Base-by-base conservation (phyloP, 1,140 invertebrate genomes). In the Bombus superbus region DNA sequence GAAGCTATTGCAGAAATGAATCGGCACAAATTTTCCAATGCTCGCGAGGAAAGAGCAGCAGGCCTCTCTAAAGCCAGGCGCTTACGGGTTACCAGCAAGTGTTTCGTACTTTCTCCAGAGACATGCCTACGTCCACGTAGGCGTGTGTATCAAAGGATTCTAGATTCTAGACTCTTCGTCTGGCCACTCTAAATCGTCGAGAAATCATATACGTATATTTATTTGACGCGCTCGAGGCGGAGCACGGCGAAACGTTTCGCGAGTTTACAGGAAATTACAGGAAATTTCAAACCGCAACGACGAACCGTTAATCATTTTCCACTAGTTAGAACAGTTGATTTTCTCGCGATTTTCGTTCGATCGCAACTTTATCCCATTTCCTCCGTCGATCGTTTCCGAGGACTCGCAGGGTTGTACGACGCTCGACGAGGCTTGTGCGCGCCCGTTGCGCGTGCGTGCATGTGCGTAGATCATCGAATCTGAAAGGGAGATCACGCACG, bases 101-200 rank as follows among this genome's bases (percentile, higher is more conserved):
- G 79, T 68, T 62, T 71, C 71, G 25, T 11, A 89, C 90, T 91
- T 91, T 91, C 90, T 91, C 90, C 90, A 22, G 72, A 64, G 76
- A 83, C 90, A 85, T 77, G 83, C 72, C 75, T 77, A 25, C 13
- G 53, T 85, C 40, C 81, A 89, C 81, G 84, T 89, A 91, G 85
- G 85, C 90, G 85, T 89, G 64, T 71, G 32, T 64, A 53, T 42
- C 69, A 66, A 79, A 73, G 74, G 73, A 62, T 81, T 83, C 71
- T 83, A 87, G 73, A 62, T 76, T 83, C 71, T 83, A 89, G 28
- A 42, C 47, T 81, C 64, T 62, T 81, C 38, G 76, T 22, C 15
- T 10, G 38, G 44, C 62, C n/a, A 15, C 32, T 47, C 10, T 35
- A 44, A 77, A 72, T 85, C 35, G 1, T 40, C n/a, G 35, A 18